Percentiles rank a stretch among this genome's conserved stretches.
Conservation (phyloP, 2,797 vertebrate genomes). For the Tapera naevia region DNA sequence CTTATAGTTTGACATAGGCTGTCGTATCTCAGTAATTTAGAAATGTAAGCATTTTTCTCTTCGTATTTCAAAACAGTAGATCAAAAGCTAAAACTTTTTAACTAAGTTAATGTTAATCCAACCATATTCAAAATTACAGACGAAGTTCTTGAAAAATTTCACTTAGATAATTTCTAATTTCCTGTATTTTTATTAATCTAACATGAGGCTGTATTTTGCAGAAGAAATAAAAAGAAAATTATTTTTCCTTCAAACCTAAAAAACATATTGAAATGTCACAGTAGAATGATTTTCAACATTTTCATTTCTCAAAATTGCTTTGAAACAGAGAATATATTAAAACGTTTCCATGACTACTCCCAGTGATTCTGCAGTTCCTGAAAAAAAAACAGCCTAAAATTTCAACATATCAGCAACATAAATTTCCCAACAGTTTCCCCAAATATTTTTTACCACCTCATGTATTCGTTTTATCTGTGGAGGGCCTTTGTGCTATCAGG, state of each 20-base stretch:
- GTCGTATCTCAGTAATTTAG: background rate
- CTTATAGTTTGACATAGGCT: background rate
- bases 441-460: background rate
- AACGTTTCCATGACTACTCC: background rate
- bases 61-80: background rate
- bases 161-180: background rate
- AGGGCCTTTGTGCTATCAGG: background rate
- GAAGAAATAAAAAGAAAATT: background rate
- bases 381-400: background rate
- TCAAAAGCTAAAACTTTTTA: background rate
- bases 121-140: background rate
- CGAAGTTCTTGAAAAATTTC: background rate
- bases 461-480: background rate
- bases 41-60: background rate
- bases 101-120: background rate
- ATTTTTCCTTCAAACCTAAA: background rate
- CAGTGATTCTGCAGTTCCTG: background rate
- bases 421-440: background rate
- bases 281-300: background rate
- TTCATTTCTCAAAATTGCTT: background rate
- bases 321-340: background rate
- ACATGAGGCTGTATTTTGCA: background rate
- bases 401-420: background rate
- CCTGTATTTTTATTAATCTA: background rate
- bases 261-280: background rate